phyloP scores from a whole-genome alignment of 1,140 invertebrate species.

The Drosophila oshimai region DNA sequence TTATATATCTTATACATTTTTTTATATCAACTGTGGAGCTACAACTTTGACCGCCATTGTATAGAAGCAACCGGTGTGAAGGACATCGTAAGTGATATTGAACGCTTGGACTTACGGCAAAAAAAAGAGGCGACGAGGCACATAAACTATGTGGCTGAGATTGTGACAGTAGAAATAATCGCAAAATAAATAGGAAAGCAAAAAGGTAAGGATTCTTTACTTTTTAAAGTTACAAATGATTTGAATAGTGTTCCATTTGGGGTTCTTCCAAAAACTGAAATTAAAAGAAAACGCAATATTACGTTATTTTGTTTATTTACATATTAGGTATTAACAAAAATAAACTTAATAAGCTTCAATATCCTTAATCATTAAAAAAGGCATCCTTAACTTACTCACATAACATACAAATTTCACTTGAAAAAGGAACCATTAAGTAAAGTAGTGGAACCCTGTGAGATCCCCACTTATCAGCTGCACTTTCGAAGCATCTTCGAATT shows the following conservation, averaged over 20 bases:
- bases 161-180: neutral
- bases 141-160: slow-evolving; percentile 12
- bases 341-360: too few relatives aligned
- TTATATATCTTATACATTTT: too few relatives aligned
- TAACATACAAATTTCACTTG: too few relatives aligned
- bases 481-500: slow-evolving; percentile 20
- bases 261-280: neutral
- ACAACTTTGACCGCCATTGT: neutral
- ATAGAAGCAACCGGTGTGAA: slow-evolving; percentile 56
- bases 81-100: slow-evolving; percentile 67
- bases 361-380: too few relatives aligned
- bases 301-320: too few relatives aligned
- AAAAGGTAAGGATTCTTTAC: too few relatives aligned
- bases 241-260: neutral
- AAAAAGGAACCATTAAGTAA: neutral
- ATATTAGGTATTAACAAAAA: neutral
- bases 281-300: too few relatives aligned
- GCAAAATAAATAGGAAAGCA: too few relatives aligned
- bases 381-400: too few relatives aligned
- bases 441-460: neutral
- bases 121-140: neutral
- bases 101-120: slow-evolving; percentile 48
- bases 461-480: slow-evolving; percentile 15
- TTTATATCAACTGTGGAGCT: neutral
- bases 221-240: neutral